Conservation (phyloP, 2,888 invertebrate genomes). For the Agrotis exclamationis region DNA sequence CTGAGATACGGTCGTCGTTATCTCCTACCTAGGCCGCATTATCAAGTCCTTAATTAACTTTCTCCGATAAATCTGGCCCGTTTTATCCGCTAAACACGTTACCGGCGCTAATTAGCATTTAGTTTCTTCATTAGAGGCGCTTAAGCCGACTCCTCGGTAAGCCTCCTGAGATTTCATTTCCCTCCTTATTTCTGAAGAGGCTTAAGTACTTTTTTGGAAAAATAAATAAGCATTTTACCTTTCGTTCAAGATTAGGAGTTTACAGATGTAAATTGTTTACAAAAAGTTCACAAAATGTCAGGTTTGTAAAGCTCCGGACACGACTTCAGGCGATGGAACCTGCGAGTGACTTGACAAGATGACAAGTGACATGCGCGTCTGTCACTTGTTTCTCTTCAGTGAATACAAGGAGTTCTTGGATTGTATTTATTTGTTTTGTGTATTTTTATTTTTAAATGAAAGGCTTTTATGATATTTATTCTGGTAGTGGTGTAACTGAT, state of each 20-base stretch:
- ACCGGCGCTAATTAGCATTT: constrained; percentile 34
- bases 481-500: no score
- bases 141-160: constrained; percentile 19
- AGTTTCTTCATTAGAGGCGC: constrained; percentile 41
- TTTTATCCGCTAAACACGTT: neutral
- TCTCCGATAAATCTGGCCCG: neutral
- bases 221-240: constrained; percentile 1
- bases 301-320: constrained; percentile 3
- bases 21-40: neutral
- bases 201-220: neutral
- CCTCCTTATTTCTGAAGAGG: constrained; percentile 16
- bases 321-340: neutral
- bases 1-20: no score
- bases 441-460: no score
- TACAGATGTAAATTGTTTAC: neutral
- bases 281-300: constrained; percentile 21
- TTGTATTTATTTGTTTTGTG: no score
- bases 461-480: no score
- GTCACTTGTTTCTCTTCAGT: neutral
- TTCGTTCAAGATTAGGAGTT: neutral
- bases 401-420: neutral
- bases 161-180: constrained; percentile 24
- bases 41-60: constrained; percentile 6
- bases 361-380: neutral
- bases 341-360: no score